Conservation (phyloP, 2,888 invertebrate species). For the Thumatha senex region DNA sequence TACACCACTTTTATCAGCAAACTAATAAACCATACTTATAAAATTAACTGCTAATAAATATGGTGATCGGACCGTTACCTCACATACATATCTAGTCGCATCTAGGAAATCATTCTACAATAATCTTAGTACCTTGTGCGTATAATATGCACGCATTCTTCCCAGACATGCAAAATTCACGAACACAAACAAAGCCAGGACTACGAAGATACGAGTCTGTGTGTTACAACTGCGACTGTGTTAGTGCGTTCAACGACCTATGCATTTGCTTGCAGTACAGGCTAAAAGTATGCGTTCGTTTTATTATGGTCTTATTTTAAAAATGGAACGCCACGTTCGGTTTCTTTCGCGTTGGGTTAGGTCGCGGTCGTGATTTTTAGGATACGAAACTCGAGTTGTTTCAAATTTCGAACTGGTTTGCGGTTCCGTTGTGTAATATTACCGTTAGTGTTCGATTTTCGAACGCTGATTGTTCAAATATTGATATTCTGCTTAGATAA, state of each 20-base stretch:
- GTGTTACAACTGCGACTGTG: constrained; percentile 50
- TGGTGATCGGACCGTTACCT: constrained; percentile 64
- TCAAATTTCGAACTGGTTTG: constrained; percentile 47
- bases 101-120: constrained; percentile 83
- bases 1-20: constrained; percentile 61
- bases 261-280: constrained; percentile 81
- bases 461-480: constrained; percentile 38
- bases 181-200: constrained; percentile 61
- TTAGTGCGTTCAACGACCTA: constrained; percentile 78
- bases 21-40: constrained; percentile 68
- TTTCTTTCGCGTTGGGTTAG: constrained; percentile 76
- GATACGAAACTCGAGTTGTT: constrained; percentile 29
- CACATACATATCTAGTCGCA: constrained; percentile 48
- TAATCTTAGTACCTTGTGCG: constrained; percentile 75
- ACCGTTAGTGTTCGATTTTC: constrained; percentile 50
- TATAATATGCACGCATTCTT: constrained; percentile 78
- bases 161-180: constrained; percentile 80
- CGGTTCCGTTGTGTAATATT: constrained; percentile 48
- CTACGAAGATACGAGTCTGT: constrained; percentile 40
- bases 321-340: constrained; percentile 73
- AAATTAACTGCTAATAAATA: constrained; percentile 77
- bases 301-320: constrained; percentile 83
- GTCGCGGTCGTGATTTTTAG: constrained; percentile 61
- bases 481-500: constrained; percentile 27
- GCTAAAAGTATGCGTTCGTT: constrained; percentile 83